A percentile compares a stretch with the other conserved stretches of the same genome.
Evolutionary conservation across 1,140 invertebrate species (phyloP).

Genomic region (Achroia grisella): DNA sequence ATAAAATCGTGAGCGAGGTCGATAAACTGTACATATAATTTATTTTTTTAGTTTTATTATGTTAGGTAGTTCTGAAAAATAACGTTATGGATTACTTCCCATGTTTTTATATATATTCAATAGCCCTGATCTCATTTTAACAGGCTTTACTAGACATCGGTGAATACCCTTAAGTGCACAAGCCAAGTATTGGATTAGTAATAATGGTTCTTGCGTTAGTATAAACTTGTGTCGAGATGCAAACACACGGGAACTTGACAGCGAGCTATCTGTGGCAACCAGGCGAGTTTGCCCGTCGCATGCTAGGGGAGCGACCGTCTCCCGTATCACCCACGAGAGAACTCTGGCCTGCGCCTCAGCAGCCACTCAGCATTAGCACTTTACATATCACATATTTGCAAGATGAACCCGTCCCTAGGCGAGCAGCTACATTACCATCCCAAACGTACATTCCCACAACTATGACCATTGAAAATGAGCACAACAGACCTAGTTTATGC

Average conservation of each 20-base stretch:
- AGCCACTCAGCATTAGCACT: conserved; percentile 59
- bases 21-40: too few species aligned
- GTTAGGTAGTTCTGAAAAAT: too few species aligned
- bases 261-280: conserved; percentile 62
- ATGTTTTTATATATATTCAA: conserved; percentile 22
- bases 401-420: conserved; percentile 39
- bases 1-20: too few species aligned
- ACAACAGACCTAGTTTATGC: conserved; percentile 31
- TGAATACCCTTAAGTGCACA: conserved; percentile 57
- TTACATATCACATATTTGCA: conserved; percentile 56
- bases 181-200: conserved; percentile 63
- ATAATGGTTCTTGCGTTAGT: conserved; percentile 39
- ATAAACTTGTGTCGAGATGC: conserved; percentile 46
- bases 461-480: conserved; percentile 27
- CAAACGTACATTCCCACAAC: conserved; percentile 36
- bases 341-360: conserved; percentile 50
- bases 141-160: conserved; percentile 34
- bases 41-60: too few species aligned
- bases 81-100: conserved; percentile 11
- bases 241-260: conserved; percentile 58
- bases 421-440: conserved; percentile 38
- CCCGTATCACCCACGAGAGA: conserved; percentile 60
- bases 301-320: conserved; percentile 58
- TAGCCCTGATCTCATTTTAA: conserved; percentile 51
- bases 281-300: conserved; percentile 53